Conservation (phyloP, 92 coral and sea anemone species). For the Montipora capitata region DNA sequence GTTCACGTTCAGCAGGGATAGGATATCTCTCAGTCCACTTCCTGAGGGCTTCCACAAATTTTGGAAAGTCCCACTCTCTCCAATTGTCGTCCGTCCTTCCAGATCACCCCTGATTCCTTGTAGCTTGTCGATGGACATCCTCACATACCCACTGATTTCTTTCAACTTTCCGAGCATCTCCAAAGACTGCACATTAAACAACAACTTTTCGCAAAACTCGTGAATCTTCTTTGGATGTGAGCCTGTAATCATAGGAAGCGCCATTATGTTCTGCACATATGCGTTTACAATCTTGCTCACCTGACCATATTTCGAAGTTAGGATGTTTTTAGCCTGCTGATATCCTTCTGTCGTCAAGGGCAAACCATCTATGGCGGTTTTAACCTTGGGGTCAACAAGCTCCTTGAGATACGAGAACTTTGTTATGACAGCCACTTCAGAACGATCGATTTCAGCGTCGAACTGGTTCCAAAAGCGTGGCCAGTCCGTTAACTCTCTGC, state of each 20-base stretch:
- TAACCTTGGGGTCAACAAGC: slow-evolving; percentile 34
- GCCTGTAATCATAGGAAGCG: slow-evolving; percentile 48
- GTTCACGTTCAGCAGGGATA: neutral
- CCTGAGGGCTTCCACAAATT: slow-evolving; percentile 45
- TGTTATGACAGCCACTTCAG: too few relatives aligned
- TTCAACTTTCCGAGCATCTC: slow-evolving; percentile 20
- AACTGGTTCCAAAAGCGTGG: slow-evolving; percentile 65
- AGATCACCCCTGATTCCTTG: slow-evolving; percentile 36
- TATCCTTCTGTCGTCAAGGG: slow-evolving; percentile 58
- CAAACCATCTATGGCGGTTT: slow-evolving; percentile 19
- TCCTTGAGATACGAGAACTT: slow-evolving; percentile 34
- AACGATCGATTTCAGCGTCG: slow-evolving; percentile 35
- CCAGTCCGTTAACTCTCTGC: too few relatives aligned
- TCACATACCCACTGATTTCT: slow-evolving; percentile 50
- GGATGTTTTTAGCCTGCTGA: slow-evolving; percentile 54
- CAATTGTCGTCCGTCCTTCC: too few relatives aligned
- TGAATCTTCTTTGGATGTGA: slow-evolving; percentile 45
- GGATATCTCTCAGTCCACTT: slow-evolving; percentile 54
- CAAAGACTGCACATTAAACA: slow-evolving; percentile 25
- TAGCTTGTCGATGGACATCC: slow-evolving; percentile 48
- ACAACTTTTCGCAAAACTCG: slow-evolving; percentile 42
- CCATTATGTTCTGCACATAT: slow-evolving; percentile 50
- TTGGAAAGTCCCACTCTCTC: slow-evolving; percentile 25
- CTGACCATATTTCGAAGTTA: slow-evolving; percentile 46
- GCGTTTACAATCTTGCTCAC: slow-evolving; percentile 51